Percentiles rank a stretch among this genome's conserved stretches.
These are phyloP conservation scores for Heterodera schachtii DNA, from an alignment of 1,140 invertebrate genomes.

Conservation along the genomic window DNA sequence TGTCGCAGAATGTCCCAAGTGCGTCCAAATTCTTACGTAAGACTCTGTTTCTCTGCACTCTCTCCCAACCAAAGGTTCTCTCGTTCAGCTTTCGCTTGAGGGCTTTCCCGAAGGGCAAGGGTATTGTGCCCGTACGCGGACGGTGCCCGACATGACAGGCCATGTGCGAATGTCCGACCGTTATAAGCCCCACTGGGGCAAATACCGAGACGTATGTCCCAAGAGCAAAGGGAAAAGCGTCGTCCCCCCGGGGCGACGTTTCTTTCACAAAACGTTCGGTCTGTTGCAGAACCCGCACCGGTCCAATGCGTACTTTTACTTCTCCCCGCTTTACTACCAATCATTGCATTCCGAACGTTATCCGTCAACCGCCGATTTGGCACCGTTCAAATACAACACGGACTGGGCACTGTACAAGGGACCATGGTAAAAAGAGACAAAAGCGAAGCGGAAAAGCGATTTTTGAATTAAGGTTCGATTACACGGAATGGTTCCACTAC, in stretches of 20 bases:
- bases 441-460: background rate
- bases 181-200: constrained; percentile 33
- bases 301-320: constrained; percentile 23
- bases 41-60: background rate
- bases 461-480: constrained; percentile 19
- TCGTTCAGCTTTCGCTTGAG: constrained; percentile 23
- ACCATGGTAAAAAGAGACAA: constrained; percentile 11
- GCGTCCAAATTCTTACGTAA: constrained; percentile 18
- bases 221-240: background rate
- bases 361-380: constrained; percentile 6
- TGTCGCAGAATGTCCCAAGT: constrained; percentile 18
- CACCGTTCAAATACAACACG: constrained; percentile 32
- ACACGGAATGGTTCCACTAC: constrained; percentile 30
- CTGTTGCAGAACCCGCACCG: constrained; percentile 24
- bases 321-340: constrained; percentile 24
- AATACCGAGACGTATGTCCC: constrained; percentile 1
- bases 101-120: constrained; percentile 25
- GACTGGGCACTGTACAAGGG: constrained; percentile 25
- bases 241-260: background rate
- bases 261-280: background rate
- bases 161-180: constrained; percentile 32
- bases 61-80: background rate
- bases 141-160: constrained; percentile 34
- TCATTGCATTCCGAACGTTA: constrained; percentile 19
- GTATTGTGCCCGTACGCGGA: constrained; percentile 31